Conservation (phyloP, 1,140 invertebrate species). For the Polypedilum vanderplanki region DNA sequence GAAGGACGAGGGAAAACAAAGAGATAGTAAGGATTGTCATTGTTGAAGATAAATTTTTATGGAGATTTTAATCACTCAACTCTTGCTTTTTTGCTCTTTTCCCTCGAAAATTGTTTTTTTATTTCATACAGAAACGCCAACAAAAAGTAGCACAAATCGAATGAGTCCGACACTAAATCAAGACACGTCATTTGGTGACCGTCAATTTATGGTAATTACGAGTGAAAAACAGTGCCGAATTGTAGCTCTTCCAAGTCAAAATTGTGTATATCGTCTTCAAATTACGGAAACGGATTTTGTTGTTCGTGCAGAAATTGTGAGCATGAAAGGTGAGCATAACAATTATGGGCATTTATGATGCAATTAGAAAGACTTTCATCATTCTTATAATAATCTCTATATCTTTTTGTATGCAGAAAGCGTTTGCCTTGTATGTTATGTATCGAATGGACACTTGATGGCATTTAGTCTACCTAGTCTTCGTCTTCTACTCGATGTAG, state of each 20-base stretch:
- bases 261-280: constrained; percentile 78
- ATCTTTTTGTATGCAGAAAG: constrained; percentile 62
- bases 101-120: too few relatives aligned
- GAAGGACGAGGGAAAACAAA: constrained; percentile 64
- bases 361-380: constrained; percentile 20
- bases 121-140: constrained; percentile 49
- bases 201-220: constrained; percentile 86
- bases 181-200: constrained; percentile 57
- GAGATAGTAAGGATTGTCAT: constrained; percentile 51
- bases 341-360: constrained; percentile 31
- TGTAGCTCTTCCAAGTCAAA: constrained; percentile 89
- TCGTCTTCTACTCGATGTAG: constrained; percentile 80
- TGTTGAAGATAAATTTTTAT: background rate
- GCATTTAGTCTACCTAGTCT: constrained; percentile 91
- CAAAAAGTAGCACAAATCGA: constrained; percentile 51
- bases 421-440: constrained; percentile 86
- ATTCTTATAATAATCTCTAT: constrained; percentile 9
- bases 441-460: constrained; percentile 86
- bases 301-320: constrained; percentile 88
- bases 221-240: constrained; percentile 94
- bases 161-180: constrained; percentile 66
- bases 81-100: background rate
- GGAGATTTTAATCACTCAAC: constrained; percentile 6
- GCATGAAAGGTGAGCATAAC: constrained; percentile 68
- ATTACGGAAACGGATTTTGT: constrained; percentile 83